Conservation (phyloP, 1,140 invertebrate genomes). For the Sminthurides bifidus region DNA sequence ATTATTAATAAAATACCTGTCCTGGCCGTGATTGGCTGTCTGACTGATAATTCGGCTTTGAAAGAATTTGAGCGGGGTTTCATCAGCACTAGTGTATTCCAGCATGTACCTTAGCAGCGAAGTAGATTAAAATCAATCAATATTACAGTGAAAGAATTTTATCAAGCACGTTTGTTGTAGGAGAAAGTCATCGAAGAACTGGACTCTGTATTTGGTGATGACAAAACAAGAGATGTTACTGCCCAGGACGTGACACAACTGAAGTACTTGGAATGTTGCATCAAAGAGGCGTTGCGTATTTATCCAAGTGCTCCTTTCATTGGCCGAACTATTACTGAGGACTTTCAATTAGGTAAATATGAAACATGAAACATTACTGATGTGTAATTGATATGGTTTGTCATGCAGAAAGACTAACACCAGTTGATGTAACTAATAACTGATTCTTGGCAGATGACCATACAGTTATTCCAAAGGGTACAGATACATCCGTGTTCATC, state of each 20-base stretch:
- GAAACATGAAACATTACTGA: not conserved
- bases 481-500: conserved; percentile 40
- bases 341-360: conserved; percentile 34
- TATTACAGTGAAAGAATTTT: not conserved
- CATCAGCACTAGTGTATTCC: too few species aligned
- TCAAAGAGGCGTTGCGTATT: conserved; percentile 49
- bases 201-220: conserved; percentile 33
- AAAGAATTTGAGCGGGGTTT: too few species aligned
- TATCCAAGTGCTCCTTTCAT: conserved; percentile 53
- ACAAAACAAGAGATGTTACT: conserved; percentile 33
- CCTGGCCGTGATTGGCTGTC: too few species aligned
- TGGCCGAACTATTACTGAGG: conserved; percentile 37
- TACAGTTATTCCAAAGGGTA: conserved; percentile 29
- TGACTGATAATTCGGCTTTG: too few species aligned
- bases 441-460: conserved; percentile 22
- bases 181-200: conserved; percentile 35
- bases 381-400: not conserved
- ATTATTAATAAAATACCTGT: not conserved
- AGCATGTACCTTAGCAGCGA: not conserved
- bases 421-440: not conserved
- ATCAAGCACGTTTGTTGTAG: not conserved
- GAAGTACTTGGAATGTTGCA: conserved; percentile 50
- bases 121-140: not conserved
- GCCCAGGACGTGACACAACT: conserved; percentile 42
- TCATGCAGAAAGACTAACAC: not conserved